Percentiles rank a stretch among this genome's conserved stretches.
Conservation (phyloP, 2,113 vertebrate species). For the Grantiella picta region DNA sequence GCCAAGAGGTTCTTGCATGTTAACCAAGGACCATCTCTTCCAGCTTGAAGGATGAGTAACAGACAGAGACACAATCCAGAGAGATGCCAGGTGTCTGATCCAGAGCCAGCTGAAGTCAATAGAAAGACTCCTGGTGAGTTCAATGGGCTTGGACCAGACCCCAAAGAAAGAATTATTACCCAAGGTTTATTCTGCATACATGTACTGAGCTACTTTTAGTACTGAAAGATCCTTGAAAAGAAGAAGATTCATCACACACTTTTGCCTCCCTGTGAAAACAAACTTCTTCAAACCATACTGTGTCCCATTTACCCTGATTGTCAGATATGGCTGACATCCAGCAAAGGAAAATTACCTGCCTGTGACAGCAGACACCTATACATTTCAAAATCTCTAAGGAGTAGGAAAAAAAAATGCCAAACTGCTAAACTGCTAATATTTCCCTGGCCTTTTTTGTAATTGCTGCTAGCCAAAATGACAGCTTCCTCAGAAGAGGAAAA, state of each 20-base stretch:
- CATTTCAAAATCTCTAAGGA: not conserved
- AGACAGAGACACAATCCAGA: constrained; percentile 13
- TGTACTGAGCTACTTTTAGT: not conserved
- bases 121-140: constrained; percentile 31
- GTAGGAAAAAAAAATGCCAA: not conserved
- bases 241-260: not conserved
- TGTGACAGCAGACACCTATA: not conserved
- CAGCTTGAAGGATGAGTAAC: constrained; percentile 24
- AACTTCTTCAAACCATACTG: not conserved
- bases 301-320: not conserved
- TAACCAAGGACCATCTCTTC: constrained; percentile 49
- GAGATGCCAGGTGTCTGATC: constrained; percentile 23
- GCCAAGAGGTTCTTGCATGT: constrained; percentile 46
- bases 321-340: not conserved
- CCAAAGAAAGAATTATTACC: constrained; percentile 8
- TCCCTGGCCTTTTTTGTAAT: not conserved
- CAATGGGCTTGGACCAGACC: constrained; percentile 23
- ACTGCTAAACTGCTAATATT: not conserved
- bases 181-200: not conserved
- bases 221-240: not conserved
- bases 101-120: constrained; percentile 31
- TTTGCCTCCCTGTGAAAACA: not conserved
- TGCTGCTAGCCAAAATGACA: not conserved
- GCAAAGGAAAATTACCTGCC: constrained; percentile 4
- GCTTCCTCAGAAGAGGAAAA: not conserved